Evolutionary conservation across 2,113 vertebrate genomes (phyloP), one percentile per base, ranked within the genome.

Genomic region (Mystacornis crossleyi): DNA sequence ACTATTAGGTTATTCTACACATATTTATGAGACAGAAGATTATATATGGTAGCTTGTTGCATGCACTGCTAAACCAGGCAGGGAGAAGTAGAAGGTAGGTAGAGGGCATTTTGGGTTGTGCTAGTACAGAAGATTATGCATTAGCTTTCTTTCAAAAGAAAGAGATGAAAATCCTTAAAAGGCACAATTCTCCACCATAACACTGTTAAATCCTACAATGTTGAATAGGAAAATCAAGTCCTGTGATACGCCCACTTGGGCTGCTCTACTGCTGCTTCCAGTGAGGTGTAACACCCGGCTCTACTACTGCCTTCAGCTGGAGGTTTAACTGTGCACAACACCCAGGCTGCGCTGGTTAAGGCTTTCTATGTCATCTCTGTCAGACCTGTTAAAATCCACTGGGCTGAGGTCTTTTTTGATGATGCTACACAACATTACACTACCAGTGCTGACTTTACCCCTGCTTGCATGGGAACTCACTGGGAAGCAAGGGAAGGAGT

Each of bases 1-100:
- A 90, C 80, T 88, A 62, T 73, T 81, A 91, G 86, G 89, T 85
- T 81, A 62, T 89, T 90, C 75, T 86, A 72, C 4, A 18, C 14
- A 61, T 93, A 94, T 89, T 79, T 71, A 95, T 87, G 43, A 91
- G 73, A 86, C 34, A 72, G 54, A 81, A 91, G 64, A 79, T 74
- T n/a, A 79, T 33, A 48, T n/a, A 71, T 6, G 25, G 64, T 62
- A 71, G 70, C 43, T 61, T 45, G 69, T 38, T 73, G 62, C 38
- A 43, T 13, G 45, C 19, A 16, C 45, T 29, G 28, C 40, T 83
- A 70, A 85, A 79, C 13, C 1, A 1, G 14, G 26, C 33, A 20
- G 36, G 38, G 25, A 77, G 34, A 54, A 86, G 36, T 16, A 29
- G 18, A 62, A 93, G 45, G 43, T 15, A 81, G 17, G 23, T 34